phyloP scores from a whole-genome alignment of 2,113 vertebrate species.

The Bos indicus region DNA sequence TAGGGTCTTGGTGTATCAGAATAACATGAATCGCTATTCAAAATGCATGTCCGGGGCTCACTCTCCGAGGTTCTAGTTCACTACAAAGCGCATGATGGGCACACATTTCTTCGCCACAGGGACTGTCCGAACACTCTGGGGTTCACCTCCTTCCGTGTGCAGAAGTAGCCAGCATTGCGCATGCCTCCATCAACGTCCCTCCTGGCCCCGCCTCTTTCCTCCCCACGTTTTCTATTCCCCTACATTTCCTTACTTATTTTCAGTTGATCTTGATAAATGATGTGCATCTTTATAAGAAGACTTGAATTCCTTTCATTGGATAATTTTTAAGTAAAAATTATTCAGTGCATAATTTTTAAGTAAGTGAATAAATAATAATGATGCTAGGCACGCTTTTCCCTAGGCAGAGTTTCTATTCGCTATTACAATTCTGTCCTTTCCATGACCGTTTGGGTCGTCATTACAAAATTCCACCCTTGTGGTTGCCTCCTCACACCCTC shows the following conservation, averaged over 20 bases:
- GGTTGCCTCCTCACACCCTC: neutral
- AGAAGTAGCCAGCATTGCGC: fast-evolving
- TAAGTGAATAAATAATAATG: neutral
- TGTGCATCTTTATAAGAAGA: neutral
- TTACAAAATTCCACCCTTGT: neutral
- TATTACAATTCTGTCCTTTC: neutral
- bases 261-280: neutral
- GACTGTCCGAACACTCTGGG: neutral
- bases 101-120: neutral
- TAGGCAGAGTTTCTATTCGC: neutral
- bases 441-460: neutral
- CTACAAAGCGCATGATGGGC: neutral
- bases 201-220: neutral
- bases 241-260: neutral
- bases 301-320: neutral
- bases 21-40: neutral
- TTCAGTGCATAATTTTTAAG: neutral
- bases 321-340: neutral
- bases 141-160: fast-evolving
- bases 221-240: fast-evolving
- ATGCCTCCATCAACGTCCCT: fast-evolving
- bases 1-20: neutral
- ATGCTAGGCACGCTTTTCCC: neutral
- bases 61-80: neutral
- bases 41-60: neutral